Conservation (phyloP, 2,113 vertebrate genomes). For the Boleophthalmus pectinirostris region DNA sequence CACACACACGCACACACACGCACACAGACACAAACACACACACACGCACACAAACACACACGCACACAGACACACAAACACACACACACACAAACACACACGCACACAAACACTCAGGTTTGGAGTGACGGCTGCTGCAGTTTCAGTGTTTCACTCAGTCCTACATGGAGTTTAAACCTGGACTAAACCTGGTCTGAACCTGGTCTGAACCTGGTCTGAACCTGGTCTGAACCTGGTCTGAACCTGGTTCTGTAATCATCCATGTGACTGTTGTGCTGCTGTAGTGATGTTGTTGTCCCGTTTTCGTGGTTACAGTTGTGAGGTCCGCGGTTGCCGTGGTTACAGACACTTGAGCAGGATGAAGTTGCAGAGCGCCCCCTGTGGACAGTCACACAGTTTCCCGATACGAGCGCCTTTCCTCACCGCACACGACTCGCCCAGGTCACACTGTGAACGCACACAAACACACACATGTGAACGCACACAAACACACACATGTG, state of each 20-base stretch:
- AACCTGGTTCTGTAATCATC: too few relatives aligned
- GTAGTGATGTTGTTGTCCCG: too few relatives aligned
- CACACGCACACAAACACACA: too few relatives aligned
- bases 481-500: neutral
- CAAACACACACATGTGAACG: neutral
- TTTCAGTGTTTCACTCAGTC: too few relatives aligned
- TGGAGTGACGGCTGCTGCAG: too few relatives aligned
- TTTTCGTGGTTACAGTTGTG: neutral
- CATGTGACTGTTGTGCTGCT: too few relatives aligned
- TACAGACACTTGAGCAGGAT: conserved; percentile 83
- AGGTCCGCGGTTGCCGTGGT: conserved; percentile 24
- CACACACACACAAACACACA: too few relatives aligned
- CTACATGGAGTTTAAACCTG: neutral
- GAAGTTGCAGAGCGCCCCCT: conserved; percentile 74
- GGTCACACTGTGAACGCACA: conserved; percentile 73
- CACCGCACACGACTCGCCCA: conserved; percentile 77
- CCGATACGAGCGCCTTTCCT: conserved; percentile 81
- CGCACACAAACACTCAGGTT: too few relatives aligned
- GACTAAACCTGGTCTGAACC: neutral
- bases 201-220: neutral
- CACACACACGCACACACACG: too few relatives aligned
- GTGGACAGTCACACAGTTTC: conserved; percentile 79
- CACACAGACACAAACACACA: too few relatives aligned
- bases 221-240: neutral
- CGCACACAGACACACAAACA: too few relatives aligned